These are phyloP conservation scores for Chlorops oryzae DNA, from an alignment of 1,140 invertebrate species.

Conservation along the genomic window DNA sequence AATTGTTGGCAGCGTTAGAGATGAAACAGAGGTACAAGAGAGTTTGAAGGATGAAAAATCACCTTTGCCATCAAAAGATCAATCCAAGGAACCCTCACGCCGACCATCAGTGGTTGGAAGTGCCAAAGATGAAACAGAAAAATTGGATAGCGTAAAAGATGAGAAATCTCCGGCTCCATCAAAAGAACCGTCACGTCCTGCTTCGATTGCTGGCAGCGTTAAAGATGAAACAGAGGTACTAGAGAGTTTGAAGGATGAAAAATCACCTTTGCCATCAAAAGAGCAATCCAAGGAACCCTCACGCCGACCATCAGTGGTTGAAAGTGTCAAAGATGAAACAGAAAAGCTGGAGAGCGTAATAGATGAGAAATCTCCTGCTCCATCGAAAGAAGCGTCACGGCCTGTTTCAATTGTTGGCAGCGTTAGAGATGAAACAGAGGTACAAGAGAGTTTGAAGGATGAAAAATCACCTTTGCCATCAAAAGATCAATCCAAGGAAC, in stretches of 20 bases:
- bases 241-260: constrained; percentile 16
- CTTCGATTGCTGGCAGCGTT: constrained; percentile 13
- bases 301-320: constrained; percentile 18
- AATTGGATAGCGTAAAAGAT: constrained; percentile 8
- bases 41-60: no score
- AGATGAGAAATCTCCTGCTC: constrained; percentile 19
- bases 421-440: constrained; percentile 14
- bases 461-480: no score
- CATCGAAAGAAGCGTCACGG: constrained; percentile 24
- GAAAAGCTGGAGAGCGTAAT: constrained; percentile 4
- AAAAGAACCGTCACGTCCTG: constrained; percentile 13
- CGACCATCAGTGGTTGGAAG: constrained; percentile 15
- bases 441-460: no score
- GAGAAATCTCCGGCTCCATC: constrained; percentile 12
- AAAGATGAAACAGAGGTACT: no score
- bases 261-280: constrained; percentile 2
- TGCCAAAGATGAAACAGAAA: constrained; percentile 7
- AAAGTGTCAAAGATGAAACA: constrained; percentile 16
- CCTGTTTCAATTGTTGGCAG: constrained; percentile 23
- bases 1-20: constrained; percentile 14
- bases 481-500: background rate
- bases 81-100: constrained; percentile 14
- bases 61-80: constrained; percentile 2
- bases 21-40: constrained; percentile 12
- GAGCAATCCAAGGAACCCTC: constrained; percentile 17